Conservation (phyloP, 2,797 vertebrate genomes). For the Salarias fasciatus region DNA sequence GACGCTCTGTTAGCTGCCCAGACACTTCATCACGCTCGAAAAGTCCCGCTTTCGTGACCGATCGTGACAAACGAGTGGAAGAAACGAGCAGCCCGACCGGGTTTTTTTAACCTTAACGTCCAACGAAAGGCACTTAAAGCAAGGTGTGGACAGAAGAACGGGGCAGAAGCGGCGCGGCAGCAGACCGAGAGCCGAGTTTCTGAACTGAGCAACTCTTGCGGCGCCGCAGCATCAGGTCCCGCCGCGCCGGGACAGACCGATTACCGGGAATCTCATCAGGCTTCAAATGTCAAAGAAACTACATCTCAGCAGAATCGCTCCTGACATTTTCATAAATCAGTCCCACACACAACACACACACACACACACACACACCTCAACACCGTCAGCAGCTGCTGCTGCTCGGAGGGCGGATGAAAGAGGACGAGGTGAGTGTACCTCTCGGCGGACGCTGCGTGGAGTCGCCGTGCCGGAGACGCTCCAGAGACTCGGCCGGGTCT, state of each 20-base stretch:
- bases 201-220: slow-evolving; percentile 37
- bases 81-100: too few relatives aligned
- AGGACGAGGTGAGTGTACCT: slow-evolving; percentile 63
- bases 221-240: slow-evolving; percentile 45
- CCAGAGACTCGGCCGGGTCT: slow-evolving; percentile 32
- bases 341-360: slow-evolving; percentile 23
- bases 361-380: slow-evolving; percentile 27
- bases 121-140: too few relatives aligned
- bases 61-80: too few relatives aligned
- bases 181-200: slow-evolving; percentile 36
- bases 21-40: slow-evolving; percentile 5
- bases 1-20: slow-evolving; percentile 36
- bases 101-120: too few relatives aligned
- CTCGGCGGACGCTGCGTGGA: slow-evolving; percentile 32
- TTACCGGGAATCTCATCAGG: slow-evolving; percentile 43
- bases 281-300: slow-evolving; percentile 65
- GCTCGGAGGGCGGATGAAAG: slow-evolving; percentile 31
- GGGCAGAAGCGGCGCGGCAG: too few relatives aligned
- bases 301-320: slow-evolving; percentile 52
- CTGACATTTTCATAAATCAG: slow-evolving; percentile 63
- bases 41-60: too few relatives aligned
- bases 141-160: too few relatives aligned
- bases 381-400: slow-evolving; percentile 35
- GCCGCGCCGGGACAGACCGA: slow-evolving; percentile 33
- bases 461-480: slow-evolving; percentile 28